Base-by-base conservation (phyloP, 2,888 invertebrate genomes). In the Xylota sylvarum region DNA sequence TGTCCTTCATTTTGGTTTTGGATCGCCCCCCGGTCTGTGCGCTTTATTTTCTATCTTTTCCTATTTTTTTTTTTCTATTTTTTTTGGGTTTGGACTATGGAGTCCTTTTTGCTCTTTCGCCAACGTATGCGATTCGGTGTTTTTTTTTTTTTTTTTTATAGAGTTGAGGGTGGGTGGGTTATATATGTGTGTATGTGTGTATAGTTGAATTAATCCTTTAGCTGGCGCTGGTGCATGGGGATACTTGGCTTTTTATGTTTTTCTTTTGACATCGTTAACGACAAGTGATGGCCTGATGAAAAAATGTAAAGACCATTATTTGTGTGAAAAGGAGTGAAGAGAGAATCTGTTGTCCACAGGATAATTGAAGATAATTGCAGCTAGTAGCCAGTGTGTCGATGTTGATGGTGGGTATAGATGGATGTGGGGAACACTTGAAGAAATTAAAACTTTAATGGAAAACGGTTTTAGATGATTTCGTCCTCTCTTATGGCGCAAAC, bases 201-300 rank as follows among this genome's bases (percentile, higher is more conserved):
- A 4, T 56, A 32, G 56, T 32, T 65, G 12, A 30, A 43, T 58
- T 58, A 79, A 72, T 79, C 56, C 40, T 37, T 70, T 40, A 37
- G 19, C 48, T 72, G n/a, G n/a, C n/a, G 48, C 17, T 17, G 35
- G 46, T 43, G 52, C 65, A 76, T 35, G 55, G 46, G 30, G 17
- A 46, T 46, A 40, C 30, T 60, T 52, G 52, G 5, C 27, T 50
- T 55, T 72, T 64, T 79, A 14, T 79, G 46, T 64, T 79, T 79
- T 30, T 79, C 72, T 19, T 72, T 73, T 32, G 72, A 50, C 78
- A 62, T 69, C 55, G 50, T 72, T 73, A 73, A 58, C 56, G 70
- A 60, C 55, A 62, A 48, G 58, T 69, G 52, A 69, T 69, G 58
- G 32, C 23, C 50, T 46, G 52, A 58, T 70, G 78, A 50, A 40